A percentile compares a stretch with the other conserved stretches of the same genome.
Conservation (phyloP, 2,113 vertebrate genomes). For the Fukomys damarensis region DNA sequence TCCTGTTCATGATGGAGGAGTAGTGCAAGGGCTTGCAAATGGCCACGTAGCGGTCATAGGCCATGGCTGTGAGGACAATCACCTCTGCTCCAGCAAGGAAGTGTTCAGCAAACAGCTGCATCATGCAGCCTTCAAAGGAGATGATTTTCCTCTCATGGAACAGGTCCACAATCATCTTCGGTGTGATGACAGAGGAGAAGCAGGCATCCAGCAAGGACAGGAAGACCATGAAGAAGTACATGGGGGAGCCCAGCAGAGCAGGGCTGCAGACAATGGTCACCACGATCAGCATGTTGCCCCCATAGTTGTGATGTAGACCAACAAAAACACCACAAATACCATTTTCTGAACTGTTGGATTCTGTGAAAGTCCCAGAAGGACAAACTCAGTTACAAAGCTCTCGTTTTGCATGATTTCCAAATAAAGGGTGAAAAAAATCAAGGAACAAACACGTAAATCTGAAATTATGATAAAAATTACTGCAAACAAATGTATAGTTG, state of each 20-base stretch:
- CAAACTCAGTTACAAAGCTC: conserved; percentile 64
- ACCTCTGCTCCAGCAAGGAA: conserved; percentile 38
- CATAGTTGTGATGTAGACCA: conserved; percentile 48
- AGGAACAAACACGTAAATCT: background rate
- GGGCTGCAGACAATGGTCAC: conserved; percentile 31
- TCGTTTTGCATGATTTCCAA: conserved; percentile 58
- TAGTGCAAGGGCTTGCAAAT: conserved; percentile 74
- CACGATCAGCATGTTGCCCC: conserved; percentile 62
- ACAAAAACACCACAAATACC: conserved; percentile 56
- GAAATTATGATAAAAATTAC: background rate
- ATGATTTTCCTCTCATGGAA: conserved; percentile 57
- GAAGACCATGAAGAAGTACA: conserved; percentile 74
- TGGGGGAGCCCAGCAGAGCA: background rate
- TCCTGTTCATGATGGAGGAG: conserved; percentile 47
- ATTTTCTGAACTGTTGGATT: conserved; percentile 58
- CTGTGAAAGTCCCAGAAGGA: conserved; percentile 69
- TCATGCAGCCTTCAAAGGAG: conserved; percentile 59
- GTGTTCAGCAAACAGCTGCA: conserved; percentile 60
- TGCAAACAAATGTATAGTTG: background rate
- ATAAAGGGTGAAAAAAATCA: background rate
- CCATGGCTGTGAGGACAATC: conserved; percentile 70
- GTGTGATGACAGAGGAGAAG: conserved; percentile 58
- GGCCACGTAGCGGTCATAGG: conserved; percentile 55
- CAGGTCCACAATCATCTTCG: conserved; percentile 63
- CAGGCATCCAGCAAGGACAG: conserved; percentile 70